Evolutionary conservation across 23 tunicate genomes (phyloP), one percentile per base, ranked within the genome.

Genomic region (Trididemnum clinides): DNA sequence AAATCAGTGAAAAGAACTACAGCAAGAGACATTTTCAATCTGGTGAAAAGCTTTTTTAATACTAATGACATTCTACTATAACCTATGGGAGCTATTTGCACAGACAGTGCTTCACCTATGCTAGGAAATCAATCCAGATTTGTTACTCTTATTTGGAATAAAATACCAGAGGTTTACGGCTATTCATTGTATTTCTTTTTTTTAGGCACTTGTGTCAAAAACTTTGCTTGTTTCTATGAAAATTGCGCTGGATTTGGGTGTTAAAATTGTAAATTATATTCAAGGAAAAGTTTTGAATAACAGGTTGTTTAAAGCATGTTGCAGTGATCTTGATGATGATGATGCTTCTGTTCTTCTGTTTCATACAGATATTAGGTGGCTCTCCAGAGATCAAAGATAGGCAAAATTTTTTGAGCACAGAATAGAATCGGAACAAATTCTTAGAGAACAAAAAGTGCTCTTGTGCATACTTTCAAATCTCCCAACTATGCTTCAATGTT

Each of bases 381-480:
- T 62, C 25, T 62, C 21, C 70, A 62, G 25, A 62, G 70, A 23
- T 62, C 15, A 21, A 22, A 23, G 15, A 10, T 62, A 10, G 70
- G 6, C 23, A 62, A 62, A 23, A 23, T 62, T 62, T 62, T 62
- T 62, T 62, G 70, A 62, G 70, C 25, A 23, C 70, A 21, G 25
- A 62, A 20, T 62, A 22, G 70, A 62, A 62, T 10, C n/a, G 15
- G 70, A 62, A 62, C 70, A 62, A 21, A 10, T 62, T 62, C 70
- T 62, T 20, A 20, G 25, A 62, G 70, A 62, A 62, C 70, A 22
- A 62, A 62, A 62, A 62, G n/a, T 62, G 21, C 25, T 62, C 70
- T 62, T 62, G 21, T 62, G 70, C 70, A 62, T 62, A 62, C 70
- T 62, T 62, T 62, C 27, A 22, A 62, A 62, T 62, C 70, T 62